Percentiles rank a stretch among this genome's conserved stretches.
Conservation (phyloP, 2,797 vertebrate genomes). For the Peromyscus melanophrys region DNA sequence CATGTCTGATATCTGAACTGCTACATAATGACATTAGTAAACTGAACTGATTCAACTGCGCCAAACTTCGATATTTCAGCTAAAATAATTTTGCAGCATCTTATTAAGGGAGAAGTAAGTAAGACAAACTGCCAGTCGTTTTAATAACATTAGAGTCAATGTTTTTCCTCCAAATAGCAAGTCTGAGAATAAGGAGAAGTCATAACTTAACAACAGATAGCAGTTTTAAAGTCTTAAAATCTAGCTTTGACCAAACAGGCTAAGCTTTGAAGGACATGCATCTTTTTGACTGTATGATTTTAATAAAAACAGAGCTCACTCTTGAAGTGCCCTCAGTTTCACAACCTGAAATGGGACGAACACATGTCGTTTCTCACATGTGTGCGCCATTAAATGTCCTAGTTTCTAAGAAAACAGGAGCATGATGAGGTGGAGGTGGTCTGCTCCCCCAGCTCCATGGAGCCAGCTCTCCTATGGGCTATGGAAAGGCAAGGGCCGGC, state of each 20-base stretch:
- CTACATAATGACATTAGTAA: constrained; percentile 66
- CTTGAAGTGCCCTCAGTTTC: constrained; percentile 8
- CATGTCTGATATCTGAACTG: constrained; percentile 71
- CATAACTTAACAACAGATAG: constrained; percentile 32
- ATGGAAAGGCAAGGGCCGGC: not conserved
- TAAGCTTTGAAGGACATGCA: constrained; percentile 49
- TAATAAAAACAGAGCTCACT: not conserved
- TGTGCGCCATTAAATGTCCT: not conserved
- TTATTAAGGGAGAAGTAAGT: constrained; percentile 52
- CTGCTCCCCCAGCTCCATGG: not conserved
- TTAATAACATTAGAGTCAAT: constrained; percentile 62
- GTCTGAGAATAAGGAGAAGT: constrained; percentile 59
- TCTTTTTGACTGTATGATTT: constrained; percentile 17
- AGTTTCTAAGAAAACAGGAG: not conserved
- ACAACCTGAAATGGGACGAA: not conserved
- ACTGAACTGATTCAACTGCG: not conserved
- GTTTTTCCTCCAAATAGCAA: constrained; percentile 41
- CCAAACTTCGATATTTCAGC: constrained; percentile 72
- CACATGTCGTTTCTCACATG: not conserved
- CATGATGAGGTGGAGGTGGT: not conserved
- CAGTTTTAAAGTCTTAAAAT: not conserved
- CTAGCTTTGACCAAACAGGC: not conserved
- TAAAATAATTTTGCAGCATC: constrained; percentile 57
- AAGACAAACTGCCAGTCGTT: constrained; percentile 59
- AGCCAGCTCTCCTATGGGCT: accelerated